phyloP scores from a whole-genome alignment of 2,888 invertebrate species.

The Dastarcus helophoroides region DNA sequence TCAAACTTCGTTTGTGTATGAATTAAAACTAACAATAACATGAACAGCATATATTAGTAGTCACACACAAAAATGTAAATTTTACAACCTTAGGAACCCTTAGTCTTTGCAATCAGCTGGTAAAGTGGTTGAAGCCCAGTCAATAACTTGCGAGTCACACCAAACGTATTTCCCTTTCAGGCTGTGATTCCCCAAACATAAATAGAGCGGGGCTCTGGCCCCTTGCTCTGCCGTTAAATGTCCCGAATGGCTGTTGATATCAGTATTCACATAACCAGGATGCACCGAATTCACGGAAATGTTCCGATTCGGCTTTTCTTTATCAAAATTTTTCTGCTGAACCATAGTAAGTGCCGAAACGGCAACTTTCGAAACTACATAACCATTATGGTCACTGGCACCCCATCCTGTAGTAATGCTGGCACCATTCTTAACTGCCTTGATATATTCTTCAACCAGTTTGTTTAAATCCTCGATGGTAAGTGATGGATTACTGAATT shows the following conservation, averaged over 20 bases:
- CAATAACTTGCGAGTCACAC: too few species aligned
- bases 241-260: conserved; percentile 62
- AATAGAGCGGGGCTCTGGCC: conserved; percentile 49
- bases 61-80: too few species aligned
- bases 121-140: too few species aligned
- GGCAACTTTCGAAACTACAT: conserved; percentile 63
- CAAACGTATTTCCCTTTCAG: too few species aligned
- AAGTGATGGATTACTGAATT: conserved; percentile 43
- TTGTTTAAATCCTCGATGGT: conserved; percentile 48
- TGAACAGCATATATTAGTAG: too few species aligned
- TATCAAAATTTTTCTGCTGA: conserved; percentile 50
- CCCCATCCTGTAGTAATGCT: too few species aligned
- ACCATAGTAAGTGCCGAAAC: conserved; percentile 55
- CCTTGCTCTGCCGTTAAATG: conserved; percentile 45
- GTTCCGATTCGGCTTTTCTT: conserved; percentile 40
- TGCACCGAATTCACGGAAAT: conserved; percentile 60
- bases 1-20: too few species aligned
- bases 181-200: too few species aligned
- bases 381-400: conserved; percentile 47
- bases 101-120: too few species aligned
- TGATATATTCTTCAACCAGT: conserved; percentile 55
- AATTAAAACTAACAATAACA: too few species aligned
- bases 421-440: too few species aligned
- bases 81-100: too few species aligned
- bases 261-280: conserved; percentile 69